phyloP scores from a whole-genome alignment of 2,113 vertebrate genomes.

The Vulpes ferrilata region DNA sequence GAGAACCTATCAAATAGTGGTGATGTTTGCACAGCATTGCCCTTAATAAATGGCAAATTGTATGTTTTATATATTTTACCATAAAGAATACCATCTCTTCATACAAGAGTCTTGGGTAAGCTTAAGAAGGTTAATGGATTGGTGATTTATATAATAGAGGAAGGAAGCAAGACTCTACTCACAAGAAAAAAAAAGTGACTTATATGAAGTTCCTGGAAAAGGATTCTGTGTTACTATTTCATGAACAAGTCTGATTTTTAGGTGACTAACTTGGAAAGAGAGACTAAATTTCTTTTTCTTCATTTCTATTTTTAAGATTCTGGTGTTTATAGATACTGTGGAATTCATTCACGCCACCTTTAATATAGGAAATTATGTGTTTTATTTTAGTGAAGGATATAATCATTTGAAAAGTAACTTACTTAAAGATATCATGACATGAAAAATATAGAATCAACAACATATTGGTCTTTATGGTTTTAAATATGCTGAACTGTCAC shows the following conservation, averaged over 20 bases:
- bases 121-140: not conserved
- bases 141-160: not conserved
- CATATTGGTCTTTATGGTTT: not conserved
- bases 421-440: not conserved
- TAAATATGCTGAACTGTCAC: not conserved
- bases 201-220: not conserved
- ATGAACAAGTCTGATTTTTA: slow-evolving; percentile 41
- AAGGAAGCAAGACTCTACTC: not conserved
- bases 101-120: not conserved
- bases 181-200: not conserved
- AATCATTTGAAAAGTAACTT: slow-evolving; percentile 30
- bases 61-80: not conserved
- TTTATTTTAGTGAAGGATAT: slow-evolving; percentile 4
- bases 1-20: not conserved
- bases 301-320: not conserved
- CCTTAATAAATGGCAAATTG: not conserved
- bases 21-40: not conserved
- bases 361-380: not conserved
- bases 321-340: not conserved
- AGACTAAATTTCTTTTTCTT: slow-evolving; percentile 28
- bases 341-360: not conserved
- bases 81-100: not conserved
- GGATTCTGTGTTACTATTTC: not conserved
- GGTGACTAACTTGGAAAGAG: not conserved
- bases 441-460: not conserved